A percentile compares a stretch with the other conserved stretches of the same genome.
phyloP scores from a whole-genome alignment of 2,113 vertebrate genomes.

The Ondatra zibethicus region DNA sequence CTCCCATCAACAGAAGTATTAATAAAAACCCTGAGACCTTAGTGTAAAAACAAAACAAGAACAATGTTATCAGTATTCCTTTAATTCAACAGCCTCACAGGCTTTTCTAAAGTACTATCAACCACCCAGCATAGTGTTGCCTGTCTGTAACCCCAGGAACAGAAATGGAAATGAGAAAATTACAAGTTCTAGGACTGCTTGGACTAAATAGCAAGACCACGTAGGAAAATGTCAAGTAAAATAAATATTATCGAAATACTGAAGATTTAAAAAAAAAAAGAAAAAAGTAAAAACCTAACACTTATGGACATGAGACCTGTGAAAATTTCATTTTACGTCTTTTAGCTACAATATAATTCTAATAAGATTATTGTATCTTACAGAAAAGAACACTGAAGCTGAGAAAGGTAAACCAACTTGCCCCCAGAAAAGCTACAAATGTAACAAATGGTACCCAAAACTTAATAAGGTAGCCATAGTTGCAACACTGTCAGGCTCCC shows the following conservation, averaged over 20 bases:
- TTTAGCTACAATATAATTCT: constrained; percentile 31
- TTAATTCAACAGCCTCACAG: constrained; percentile 11
- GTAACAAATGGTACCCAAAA: constrained; percentile 39
- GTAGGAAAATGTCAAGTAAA: background rate
- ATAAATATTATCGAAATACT: constrained; percentile 34
- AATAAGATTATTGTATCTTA: constrained; percentile 5
- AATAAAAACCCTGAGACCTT: constrained; percentile 33
- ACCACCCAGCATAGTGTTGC: background rate
- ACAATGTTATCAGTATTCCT: constrained; percentile 18
- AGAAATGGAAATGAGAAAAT: background rate
- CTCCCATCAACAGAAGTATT: background rate
- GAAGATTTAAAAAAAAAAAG: constrained; percentile 16
- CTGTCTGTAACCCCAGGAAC: background rate
- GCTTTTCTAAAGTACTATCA: background rate
- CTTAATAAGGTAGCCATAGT: background rate
- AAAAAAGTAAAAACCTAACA: background rate
- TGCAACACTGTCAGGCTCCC: background rate
- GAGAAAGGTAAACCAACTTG: constrained; percentile 37
- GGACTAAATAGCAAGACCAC: background rate
- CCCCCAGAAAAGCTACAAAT: constrained; percentile 34
- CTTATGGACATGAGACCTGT: constrained; percentile 17
- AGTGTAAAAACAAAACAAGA: constrained; percentile 47
- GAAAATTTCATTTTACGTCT: constrained; percentile 23
- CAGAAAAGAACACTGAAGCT: constrained; percentile 1
- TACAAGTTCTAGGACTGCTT: background rate